phyloP scores from a whole-genome alignment of 2,113 vertebrate species.

The Saimiri boliviensis region DNA sequence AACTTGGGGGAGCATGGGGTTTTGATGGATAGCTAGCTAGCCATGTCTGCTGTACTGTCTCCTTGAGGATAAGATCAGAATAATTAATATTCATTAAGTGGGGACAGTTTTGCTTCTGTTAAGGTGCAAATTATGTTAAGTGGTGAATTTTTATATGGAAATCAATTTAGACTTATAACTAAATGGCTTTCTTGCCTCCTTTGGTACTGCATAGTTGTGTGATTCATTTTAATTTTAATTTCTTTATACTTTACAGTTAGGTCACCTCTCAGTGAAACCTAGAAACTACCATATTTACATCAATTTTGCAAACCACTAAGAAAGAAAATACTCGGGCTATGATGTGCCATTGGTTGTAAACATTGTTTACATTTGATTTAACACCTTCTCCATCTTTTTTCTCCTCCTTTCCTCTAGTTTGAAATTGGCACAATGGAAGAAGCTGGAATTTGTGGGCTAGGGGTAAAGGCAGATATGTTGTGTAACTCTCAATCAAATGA shows the following conservation, averaged over 20 bases:
- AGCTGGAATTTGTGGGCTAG: conserved; percentile 84
- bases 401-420: conserved; percentile 75
- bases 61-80: background rate
- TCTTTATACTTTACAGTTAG: background rate
- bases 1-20: background rate
- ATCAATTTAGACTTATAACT: conserved; percentile 48
- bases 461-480: conserved; percentile 82
- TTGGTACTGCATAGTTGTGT: background rate
- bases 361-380: conserved; percentile 8
- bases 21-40: background rate
- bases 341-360: background rate
- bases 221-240: conserved; percentile 35
- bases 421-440: conserved; percentile 87
- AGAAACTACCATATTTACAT: conserved; percentile 19
- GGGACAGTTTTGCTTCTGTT: background rate
- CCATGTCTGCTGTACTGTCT: background rate
- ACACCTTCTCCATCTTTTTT: background rate
- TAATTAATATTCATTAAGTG: background rate
- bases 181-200: conserved; percentile 28
- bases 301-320: background rate
- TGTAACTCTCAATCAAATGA: conserved; percentile 78
- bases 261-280: conserved; percentile 29
- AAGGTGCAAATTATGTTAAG: conserved; percentile 32
- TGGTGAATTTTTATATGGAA: conserved; percentile 38
- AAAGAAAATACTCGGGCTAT: conserved; percentile 12